These are phyloP conservation scores for Epinephelus awoara DNA, from an alignment of 2,797 vertebrate genomes.

Conservation along the genomic window DNA sequence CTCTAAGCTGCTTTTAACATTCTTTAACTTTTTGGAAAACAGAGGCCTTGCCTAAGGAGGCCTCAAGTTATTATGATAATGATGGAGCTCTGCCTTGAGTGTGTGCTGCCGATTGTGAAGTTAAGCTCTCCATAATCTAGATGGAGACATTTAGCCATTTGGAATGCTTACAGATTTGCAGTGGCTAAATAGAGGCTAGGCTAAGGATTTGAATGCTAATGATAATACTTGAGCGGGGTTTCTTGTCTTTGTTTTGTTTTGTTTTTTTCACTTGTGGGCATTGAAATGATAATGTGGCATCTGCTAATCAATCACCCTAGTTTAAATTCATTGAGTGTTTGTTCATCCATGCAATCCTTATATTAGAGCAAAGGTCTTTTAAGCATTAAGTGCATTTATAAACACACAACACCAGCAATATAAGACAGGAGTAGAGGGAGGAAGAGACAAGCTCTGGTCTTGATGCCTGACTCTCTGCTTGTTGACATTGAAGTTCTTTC, in stretches of 20 bases:
- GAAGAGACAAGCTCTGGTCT: background rate
- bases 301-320: conserved; percentile 44
- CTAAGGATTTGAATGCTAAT: conserved; percentile 59
- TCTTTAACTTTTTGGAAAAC: no score
- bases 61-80: conserved; percentile 54
- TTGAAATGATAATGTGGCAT: conserved; percentile 57
- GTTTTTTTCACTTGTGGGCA: conserved; percentile 43
- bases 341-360: conserved; percentile 19
- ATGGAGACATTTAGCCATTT: conserved; percentile 58
- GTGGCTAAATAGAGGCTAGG: conserved; percentile 56
- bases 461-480: background rate
- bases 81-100: conserved; percentile 45
- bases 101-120: conserved; percentile 49
- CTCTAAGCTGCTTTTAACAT: no score
- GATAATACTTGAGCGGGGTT: conserved; percentile 12
- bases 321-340: conserved; percentile 20
- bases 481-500: background rate
- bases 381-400: conserved; percentile 1
- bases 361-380: conserved; percentile 22
- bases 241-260: no score
- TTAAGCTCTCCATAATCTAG: conserved; percentile 55
- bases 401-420: background rate
- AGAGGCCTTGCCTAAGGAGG: background rate
- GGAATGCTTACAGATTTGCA: conserved; percentile 60
- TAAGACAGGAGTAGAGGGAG: background rate